phyloP scores from a whole-genome alignment of 2,888 invertebrate genomes.

The Barypeithes pellucidus region DNA sequence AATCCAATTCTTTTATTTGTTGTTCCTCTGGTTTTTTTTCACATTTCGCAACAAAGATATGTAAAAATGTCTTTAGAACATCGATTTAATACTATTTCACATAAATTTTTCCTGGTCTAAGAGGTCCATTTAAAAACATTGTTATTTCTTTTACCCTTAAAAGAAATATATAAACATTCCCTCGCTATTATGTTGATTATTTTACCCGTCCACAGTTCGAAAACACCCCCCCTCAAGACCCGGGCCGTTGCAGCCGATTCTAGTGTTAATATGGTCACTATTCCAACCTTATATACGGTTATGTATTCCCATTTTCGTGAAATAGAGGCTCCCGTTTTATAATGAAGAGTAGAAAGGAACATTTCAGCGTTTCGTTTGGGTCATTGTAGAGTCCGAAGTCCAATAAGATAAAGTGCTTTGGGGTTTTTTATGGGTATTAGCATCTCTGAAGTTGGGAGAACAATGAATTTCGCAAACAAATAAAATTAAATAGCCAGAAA shows the following conservation, averaged over 20 bases:
- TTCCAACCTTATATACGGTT: conserved; percentile 65
- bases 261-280: conserved; percentile 61
- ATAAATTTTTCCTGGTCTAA: conserved; percentile 11
- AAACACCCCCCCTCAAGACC: conserved; percentile 40
- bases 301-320: conserved; percentile 65
- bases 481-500: conserved; percentile 10
- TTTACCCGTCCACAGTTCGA: conserved; percentile 52
- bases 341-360: conserved; percentile 68
- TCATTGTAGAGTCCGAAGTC: conserved; percentile 65
- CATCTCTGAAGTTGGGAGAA: conserved; percentile 32
- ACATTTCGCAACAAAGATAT: no score
- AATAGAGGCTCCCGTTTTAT: conserved; percentile 66
- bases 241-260: conserved; percentile 51
- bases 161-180: conserved; percentile 48
- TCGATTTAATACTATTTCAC: neutral
- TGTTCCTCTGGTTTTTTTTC: no score
- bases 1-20: no score
- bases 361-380: conserved; percentile 63
- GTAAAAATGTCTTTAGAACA: no score
- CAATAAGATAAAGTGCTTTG: conserved; percentile 69
- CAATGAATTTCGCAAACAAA: conserved; percentile 9
- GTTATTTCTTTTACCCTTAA: conserved; percentile 25
- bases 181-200: conserved; percentile 59
- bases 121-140: conserved; percentile 15
- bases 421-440: conserved; percentile 46